These are phyloP conservation scores for Bovichtus variegatus DNA, from an alignment of 2,797 vertebrate genomes.

Conservation along the genomic window DNA sequence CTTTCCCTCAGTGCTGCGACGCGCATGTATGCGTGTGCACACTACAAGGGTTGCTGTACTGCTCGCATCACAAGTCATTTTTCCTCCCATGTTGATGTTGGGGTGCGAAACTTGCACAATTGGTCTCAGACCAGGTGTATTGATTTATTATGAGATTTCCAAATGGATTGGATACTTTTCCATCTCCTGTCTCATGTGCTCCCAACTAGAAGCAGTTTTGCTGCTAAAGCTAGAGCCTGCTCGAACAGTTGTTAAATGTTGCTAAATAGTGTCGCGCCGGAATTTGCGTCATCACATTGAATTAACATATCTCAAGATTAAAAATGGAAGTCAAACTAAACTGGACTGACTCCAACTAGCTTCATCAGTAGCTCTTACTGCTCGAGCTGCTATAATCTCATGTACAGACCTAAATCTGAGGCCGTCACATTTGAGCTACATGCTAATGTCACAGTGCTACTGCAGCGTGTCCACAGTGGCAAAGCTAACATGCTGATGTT, in stretches of 20 bases:
- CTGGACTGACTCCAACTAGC: neutral
- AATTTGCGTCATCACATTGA: neutral
- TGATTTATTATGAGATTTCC: slow-evolving; percentile 27
- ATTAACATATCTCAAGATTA: neutral
- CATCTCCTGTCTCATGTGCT: neutral
- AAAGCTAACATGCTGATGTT: neutral
- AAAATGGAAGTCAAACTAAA: neutral
- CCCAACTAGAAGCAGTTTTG: neutral
- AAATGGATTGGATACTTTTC: neutral
- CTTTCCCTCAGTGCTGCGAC: slow-evolving; percentile 20
- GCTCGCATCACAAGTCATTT: slow-evolving; percentile 18
- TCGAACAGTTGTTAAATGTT: neutral
- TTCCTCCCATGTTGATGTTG: slow-evolving; percentile 7
- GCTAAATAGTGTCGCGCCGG: neutral
- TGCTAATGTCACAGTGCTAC: neutral
- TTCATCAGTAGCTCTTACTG: neutral
- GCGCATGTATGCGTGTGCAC: neutral
- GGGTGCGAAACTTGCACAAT: slow-evolving; percentile 8
- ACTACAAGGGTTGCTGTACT: neutral
- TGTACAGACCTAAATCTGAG: neutral
- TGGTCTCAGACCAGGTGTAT: slow-evolving; percentile 16
- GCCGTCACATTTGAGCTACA: neutral
- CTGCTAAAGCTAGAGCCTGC: neutral
- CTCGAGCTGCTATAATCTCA: neutral
- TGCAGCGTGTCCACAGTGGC: neutral